These are phyloP conservation scores for Belgica antarctica DNA, from an alignment of 2,888 invertebrate species.

Conservation along the genomic window DNA sequence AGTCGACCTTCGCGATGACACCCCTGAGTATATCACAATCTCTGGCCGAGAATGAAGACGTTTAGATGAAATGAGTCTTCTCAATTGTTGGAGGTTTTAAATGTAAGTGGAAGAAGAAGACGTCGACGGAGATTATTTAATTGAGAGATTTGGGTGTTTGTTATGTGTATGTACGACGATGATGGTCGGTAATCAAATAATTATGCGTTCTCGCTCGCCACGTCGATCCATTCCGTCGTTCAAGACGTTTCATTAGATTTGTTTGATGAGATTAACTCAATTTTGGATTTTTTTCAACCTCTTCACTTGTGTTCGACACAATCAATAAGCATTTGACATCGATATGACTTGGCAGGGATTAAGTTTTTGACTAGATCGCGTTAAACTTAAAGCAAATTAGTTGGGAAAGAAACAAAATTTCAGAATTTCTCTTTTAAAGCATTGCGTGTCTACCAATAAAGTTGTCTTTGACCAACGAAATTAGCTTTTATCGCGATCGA, in stretches of 20 bases:
- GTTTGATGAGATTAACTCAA: slow-evolving; percentile 38
- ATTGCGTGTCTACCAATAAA: no score
- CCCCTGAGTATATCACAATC: slow-evolving; percentile 17
- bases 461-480: no score
- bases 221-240: slow-evolving; percentile 8
- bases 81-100: not conserved
- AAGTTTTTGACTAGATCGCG: not conserved
- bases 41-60: not conserved
- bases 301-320: not conserved
- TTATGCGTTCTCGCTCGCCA: slow-evolving; percentile 19
- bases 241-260: slow-evolving; percentile 40
- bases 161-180: slow-evolving; percentile 25
- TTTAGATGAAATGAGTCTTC: not conserved
- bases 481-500: not conserved
- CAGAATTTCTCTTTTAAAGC: no score
- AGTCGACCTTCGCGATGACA: slow-evolving; percentile 28
- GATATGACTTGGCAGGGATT: not conserved
- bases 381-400: no score
- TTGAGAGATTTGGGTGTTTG: slow-evolving; percentile 40
- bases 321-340: slow-evolving; percentile 17
- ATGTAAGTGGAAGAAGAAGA: not conserved
- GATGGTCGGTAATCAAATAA: slow-evolving; percentile 44
- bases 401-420: no score
- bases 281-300: not conserved
- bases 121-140: slow-evolving; percentile 37